A percentile compares a stretch with the other conserved stretches of the same genome.
Evolutionary conservation across 2,113 vertebrate genomes (phyloP).

Genomic region (Neogale vison): DNA sequence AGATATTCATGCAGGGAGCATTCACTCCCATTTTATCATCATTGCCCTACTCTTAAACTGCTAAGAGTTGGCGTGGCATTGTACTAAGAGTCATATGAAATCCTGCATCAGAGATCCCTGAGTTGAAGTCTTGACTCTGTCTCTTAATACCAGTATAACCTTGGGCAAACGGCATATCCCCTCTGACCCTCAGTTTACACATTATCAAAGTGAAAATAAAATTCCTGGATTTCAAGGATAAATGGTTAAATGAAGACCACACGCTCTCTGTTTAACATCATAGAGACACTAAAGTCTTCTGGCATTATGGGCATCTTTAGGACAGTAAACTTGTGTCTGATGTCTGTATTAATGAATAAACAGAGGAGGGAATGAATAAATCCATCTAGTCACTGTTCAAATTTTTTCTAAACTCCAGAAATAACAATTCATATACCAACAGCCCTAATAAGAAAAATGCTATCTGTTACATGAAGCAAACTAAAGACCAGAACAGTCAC

Average conservation of each 20-base stretch:
- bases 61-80: not conserved
- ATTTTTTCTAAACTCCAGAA: not conserved
- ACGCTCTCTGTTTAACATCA: not conserved
- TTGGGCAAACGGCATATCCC: not conserved
- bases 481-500: not conserved
- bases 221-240: not conserved
- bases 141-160: not conserved
- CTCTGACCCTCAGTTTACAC: conserved; percentile 5
- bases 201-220: not conserved
- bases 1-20: not conserved
- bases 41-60: not conserved
- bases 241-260: not conserved
- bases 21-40: not conserved
- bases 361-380: not conserved
- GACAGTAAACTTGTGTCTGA: not conserved
- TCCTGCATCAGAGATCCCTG: not conserved
- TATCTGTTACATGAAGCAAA: not conserved
- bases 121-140: not conserved
- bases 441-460: not conserved
- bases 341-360: not conserved
- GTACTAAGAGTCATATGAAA: not conserved
- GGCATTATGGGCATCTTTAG: not conserved
- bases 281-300: not conserved
- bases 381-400: not conserved
- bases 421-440: not conserved